Evolutionary conservation across 1,140 invertebrate genomes (phyloP).

Genomic region (Scaptomyza montana): DNA sequence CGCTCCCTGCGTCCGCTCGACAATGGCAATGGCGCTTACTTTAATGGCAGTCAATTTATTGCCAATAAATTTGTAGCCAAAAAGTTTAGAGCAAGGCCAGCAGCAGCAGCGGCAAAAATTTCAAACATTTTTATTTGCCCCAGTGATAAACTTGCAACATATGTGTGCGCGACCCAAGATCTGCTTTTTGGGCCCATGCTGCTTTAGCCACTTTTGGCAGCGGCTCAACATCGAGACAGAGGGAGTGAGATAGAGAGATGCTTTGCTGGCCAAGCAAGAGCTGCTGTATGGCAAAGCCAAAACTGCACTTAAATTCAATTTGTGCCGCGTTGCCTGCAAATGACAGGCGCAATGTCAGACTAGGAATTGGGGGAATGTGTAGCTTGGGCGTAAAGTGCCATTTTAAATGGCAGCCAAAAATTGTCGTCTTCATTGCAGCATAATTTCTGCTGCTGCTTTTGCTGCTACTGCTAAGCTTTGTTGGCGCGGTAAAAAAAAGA

Average conservation of each 20-base stretch:
- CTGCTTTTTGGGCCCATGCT: constrained; percentile 21
- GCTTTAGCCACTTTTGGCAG: constrained; percentile 62
- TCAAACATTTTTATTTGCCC: constrained; percentile 75
- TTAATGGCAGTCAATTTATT: constrained; percentile 82
- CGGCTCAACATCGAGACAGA: constrained; percentile 45
- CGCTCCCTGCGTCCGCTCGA: neutral
- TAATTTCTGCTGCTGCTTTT: constrained; percentile 62
- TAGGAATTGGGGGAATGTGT: neutral
- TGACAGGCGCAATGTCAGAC: constrained; percentile 57
- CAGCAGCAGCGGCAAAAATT: constrained; percentile 50
- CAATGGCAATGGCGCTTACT: constrained; percentile 54
- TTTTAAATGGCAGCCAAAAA: constrained; percentile 80
- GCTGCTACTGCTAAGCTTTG: constrained; percentile 46
- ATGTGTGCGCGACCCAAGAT: constrained; percentile 49
- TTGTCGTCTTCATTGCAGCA: constrained; percentile 79
- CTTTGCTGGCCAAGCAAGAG: constrained; percentile 29
- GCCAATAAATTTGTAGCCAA: constrained; percentile 83
- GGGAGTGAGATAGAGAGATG: neutral
- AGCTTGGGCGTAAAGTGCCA: constrained; percentile 62
- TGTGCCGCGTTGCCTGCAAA: constrained; percentile 74
- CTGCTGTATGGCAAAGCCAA: constrained; percentile 51
- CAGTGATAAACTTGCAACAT: constrained; percentile 81
- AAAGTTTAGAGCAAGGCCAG: constrained; percentile 78
- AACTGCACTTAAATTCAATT: constrained; percentile 82
- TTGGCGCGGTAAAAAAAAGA: constrained; percentile 72